Percentiles rank a stretch among this genome's conserved stretches.
Evolutionary conservation across 2,113 vertebrate genomes (phyloP).

Genomic region (Alectura lathami): DNA sequence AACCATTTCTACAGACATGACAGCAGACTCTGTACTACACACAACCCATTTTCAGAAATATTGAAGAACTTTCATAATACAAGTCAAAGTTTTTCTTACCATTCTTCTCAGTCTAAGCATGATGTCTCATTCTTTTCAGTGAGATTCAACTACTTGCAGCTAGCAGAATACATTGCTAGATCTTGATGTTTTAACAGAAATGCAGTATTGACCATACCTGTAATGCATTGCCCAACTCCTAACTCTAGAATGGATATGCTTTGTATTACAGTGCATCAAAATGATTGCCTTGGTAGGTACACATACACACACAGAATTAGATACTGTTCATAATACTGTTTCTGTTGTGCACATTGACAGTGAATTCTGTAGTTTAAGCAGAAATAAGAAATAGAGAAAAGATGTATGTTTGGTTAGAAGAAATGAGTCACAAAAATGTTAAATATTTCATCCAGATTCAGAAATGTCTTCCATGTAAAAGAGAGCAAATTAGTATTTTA

Average conservation of each 20-base stretch:
- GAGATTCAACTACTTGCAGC: neutral
- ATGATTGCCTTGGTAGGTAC: neutral
- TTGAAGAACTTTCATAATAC: neutral
- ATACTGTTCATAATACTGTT: neutral
- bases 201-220: neutral
- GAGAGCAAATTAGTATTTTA: neutral
- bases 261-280: neutral
- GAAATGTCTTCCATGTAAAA: neutral
- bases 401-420: accelerated
- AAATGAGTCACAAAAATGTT: neutral
- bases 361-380: neutral
- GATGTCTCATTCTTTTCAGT: neutral
- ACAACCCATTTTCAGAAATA: neutral
- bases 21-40: neutral
- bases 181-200: neutral
- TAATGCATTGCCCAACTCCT: neutral
- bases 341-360: accelerated
- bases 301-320: accelerated
- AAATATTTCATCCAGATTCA: neutral
- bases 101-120: neutral
- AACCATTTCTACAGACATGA: neutral
- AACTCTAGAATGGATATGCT: neutral
- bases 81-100: neutral
- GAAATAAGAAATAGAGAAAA: neutral
- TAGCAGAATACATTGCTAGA: neutral